These are phyloP conservation scores for Tetramorium parvispinum DNA, from an alignment of 1,140 invertebrate genomes.

Conservation along the genomic window DNA sequence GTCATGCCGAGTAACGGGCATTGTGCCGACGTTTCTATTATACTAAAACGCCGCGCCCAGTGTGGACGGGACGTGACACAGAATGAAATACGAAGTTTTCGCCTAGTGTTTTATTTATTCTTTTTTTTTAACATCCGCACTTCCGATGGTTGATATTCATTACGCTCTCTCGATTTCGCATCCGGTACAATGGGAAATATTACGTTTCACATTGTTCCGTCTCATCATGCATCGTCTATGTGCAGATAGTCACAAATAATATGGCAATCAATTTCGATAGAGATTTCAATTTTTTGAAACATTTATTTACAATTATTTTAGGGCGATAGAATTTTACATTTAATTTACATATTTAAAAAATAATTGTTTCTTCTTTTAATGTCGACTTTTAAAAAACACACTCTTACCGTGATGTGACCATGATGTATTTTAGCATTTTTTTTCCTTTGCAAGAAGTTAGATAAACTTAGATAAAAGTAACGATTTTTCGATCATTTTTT, in stretches of 20 bases:
- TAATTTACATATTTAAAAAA: background rate
- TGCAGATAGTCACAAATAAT: background rate
- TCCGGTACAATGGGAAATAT: conserved; percentile 13
- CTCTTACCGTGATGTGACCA: no score
- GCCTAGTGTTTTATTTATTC: conserved; percentile 32
- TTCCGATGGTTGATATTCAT: conserved; percentile 54
- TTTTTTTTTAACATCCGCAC: conserved; percentile 37
- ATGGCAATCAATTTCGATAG: background rate
- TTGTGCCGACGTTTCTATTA: conserved; percentile 62
- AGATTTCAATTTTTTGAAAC: background rate
- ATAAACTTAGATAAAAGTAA: conserved; percentile 27
- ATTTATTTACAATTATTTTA: no score
- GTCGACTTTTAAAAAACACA: no score
- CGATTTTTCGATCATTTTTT: background rate
- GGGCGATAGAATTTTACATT: background rate
- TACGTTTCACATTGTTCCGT: background rate
- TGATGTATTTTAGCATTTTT: no score
- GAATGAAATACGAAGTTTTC: conserved; percentile 60
- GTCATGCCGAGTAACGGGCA: conserved; percentile 45
- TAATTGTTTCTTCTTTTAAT: no score
- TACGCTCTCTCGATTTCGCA: background rate
- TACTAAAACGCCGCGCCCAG: conserved; percentile 51
- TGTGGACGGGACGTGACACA: conserved; percentile 52
- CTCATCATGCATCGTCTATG: background rate
- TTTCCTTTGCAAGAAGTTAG: no score